Conservation (phyloP, 2,888 invertebrate species). For the Frankliniella fusca region DNA sequence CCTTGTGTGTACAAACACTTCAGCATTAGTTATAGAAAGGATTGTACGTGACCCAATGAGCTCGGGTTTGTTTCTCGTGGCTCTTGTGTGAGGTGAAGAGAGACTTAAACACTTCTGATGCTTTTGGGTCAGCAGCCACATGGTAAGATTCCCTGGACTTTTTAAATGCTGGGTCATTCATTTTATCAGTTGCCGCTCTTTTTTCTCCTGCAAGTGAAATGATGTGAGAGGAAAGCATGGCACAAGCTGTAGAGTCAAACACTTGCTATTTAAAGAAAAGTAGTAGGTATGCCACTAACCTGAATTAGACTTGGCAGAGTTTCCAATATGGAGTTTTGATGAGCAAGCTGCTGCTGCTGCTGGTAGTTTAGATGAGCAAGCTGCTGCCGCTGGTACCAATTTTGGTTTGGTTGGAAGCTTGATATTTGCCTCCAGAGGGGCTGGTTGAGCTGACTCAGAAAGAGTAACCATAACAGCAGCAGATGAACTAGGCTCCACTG, state of each 20-base stretch:
- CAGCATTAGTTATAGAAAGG: constrained; percentile 77
- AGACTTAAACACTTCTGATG: constrained; percentile 88
- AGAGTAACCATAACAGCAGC: neutral
- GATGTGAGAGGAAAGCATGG: neutral
- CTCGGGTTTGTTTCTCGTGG: constrained; percentile 80
- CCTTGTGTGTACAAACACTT: no score
- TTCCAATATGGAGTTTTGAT: neutral
- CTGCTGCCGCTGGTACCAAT: neutral
- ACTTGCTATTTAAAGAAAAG: neutral
- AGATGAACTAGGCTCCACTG: neutral
- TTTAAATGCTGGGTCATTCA: constrained; percentile 65
- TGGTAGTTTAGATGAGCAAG: neutral
- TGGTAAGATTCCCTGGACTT: constrained; percentile 76
- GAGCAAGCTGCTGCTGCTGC: neutral
- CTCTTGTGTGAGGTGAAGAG: constrained; percentile 86
- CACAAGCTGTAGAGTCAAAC: neutral
- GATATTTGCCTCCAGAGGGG: neutral
- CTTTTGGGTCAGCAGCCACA: constrained; percentile 85
- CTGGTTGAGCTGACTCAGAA: neutral
- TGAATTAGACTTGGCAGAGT: neutral
- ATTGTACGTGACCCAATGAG: constrained; percentile 98
- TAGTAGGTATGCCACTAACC: neutral
- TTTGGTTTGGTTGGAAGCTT: neutral
- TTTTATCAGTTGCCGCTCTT: constrained; percentile 31
- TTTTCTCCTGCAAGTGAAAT: neutral